Conservation (phyloP, 2,888 invertebrate genomes). For the Schizotus pectinicornis region DNA sequence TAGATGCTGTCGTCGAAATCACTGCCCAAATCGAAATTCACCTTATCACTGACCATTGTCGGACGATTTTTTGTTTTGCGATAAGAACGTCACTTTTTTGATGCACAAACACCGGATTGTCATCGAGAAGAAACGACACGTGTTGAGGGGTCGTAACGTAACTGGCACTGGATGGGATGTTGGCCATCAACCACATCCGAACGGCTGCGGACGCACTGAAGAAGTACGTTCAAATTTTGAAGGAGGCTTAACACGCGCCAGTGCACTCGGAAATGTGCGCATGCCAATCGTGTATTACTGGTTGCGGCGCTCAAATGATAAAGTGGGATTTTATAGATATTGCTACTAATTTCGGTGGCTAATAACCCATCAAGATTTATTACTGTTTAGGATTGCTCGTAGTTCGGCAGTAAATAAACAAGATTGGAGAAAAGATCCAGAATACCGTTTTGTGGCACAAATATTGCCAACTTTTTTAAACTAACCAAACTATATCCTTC, state of each 20-base stretch:
- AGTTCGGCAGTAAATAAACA: too few relatives aligned
- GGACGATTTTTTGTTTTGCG: not conserved
- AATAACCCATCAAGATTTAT: too few relatives aligned
- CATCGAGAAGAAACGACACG: not conserved
- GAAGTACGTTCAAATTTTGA: constrained; percentile 28
- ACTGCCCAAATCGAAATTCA: constrained; percentile 43
- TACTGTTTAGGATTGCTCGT: too few relatives aligned
- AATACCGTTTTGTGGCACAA: too few relatives aligned
- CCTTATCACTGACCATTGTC: constrained; percentile 43
- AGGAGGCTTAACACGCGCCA: constrained; percentile 41
- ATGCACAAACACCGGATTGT: not conserved
- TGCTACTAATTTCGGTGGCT: too few relatives aligned
- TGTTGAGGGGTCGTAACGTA: constrained; percentile 1
- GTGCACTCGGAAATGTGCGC: constrained; percentile 33
- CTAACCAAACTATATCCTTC: too few relatives aligned
- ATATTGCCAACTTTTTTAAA: too few relatives aligned
- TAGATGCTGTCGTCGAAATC: constrained; percentile 50
- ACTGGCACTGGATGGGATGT: constrained; percentile 8
- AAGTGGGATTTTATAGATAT: too few relatives aligned
- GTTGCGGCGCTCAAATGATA: too few relatives aligned
- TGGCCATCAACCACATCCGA: not conserved
- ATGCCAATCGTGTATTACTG: constrained; percentile 13
- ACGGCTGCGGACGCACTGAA: constrained; percentile 27
- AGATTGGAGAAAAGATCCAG: too few relatives aligned
- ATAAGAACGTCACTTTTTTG: not conserved